Evolutionary conservation across 2,888 invertebrate genomes (phyloP).

Genomic region (Calameuta pallipes): DNA sequence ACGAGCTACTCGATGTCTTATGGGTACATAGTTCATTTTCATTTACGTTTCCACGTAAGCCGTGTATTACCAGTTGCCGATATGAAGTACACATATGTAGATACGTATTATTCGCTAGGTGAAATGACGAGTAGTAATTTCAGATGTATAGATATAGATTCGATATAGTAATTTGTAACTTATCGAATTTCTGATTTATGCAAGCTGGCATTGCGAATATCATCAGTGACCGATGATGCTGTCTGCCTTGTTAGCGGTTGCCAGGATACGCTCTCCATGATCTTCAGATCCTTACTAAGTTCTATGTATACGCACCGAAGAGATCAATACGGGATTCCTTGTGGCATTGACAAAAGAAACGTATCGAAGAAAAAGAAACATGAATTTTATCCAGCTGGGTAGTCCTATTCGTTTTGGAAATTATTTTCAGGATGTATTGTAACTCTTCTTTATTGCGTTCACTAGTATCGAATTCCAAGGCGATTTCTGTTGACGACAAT

Average conservation of each 20-base stretch:
- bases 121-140: neutral
- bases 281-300: neutral
- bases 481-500: neutral
- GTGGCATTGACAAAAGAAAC: neutral
- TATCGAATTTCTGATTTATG: constrained; percentile 33
- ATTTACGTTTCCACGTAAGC: neutral
- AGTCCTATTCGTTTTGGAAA: neutral
- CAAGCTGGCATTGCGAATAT: neutral
- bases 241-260: neutral
- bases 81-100: neutral
- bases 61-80: neutral
- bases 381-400: neutral
- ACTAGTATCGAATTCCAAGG: neutral
- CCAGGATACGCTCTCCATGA: neutral
- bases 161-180: constrained; percentile 9
- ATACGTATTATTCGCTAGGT: neutral
- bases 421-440: neutral
- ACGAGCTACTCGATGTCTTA: neutral
- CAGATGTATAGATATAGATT: neutral
- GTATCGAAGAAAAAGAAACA: neutral
- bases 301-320: neutral
- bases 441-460: neutral
- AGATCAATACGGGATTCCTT: neutral
- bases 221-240: neutral
- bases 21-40: neutral